Conservation (phyloP, 2,888 invertebrate species). For the Ochropleura leucogaster region DNA sequence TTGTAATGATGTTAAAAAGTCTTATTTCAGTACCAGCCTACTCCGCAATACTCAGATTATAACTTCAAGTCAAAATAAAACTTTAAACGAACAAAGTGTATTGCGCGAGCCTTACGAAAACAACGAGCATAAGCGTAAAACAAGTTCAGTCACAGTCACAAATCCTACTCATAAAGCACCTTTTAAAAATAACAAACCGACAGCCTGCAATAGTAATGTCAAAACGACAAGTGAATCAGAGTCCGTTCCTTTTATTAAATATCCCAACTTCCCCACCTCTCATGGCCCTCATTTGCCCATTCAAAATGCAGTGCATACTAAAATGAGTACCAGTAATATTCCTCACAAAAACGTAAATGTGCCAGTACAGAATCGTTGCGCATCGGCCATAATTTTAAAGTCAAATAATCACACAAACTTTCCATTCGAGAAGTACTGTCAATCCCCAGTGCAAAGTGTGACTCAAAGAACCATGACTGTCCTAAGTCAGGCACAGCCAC, state of each 20-base stretch:
- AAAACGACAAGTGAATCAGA: conserved; percentile 9
- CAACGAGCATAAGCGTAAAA: conserved; percentile 2
- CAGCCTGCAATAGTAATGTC: background rate
- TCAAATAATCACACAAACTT: conserved; percentile 24
- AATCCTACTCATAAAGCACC: background rate
- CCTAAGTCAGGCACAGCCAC: conserved; percentile 15
- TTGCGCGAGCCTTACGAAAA: background rate
- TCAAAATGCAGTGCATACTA: background rate
- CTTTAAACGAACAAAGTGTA: conserved; percentile 8
- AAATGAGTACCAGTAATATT: background rate
- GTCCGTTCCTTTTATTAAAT: background rate
- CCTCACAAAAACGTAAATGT: conserved; percentile 10
- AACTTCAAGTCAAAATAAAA: conserved; percentile 13
- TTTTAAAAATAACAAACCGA: background rate
- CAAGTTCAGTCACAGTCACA: background rate
- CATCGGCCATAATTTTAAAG: conserved; percentile 40
- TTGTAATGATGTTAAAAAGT: conserved; percentile 2
- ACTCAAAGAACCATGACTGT: conserved; percentile 4
- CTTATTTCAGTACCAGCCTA: conserved; percentile 8
- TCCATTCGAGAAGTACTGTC: background rate
- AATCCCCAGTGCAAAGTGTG: background rate
- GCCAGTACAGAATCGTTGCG: conserved; percentile 24
- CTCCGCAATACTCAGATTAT: background rate
- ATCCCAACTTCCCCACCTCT: background rate
- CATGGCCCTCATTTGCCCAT: background rate